These are phyloP conservation scores for Triplophysa rosa DNA, from an alignment of 2,113 vertebrate genomes.

Conservation along the genomic window DNA sequence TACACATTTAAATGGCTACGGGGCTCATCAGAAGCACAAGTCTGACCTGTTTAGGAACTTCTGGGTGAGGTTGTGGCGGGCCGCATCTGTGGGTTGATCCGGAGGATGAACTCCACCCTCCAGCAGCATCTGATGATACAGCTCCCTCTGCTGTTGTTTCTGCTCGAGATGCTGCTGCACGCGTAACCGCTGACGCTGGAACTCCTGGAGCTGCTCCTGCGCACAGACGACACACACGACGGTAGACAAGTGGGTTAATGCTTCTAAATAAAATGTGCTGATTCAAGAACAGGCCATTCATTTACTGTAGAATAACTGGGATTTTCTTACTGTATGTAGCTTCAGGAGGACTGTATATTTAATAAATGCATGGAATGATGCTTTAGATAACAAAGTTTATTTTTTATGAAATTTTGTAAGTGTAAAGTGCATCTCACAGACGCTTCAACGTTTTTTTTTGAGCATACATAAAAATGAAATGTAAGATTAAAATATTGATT, in stretches of 20 bases:
- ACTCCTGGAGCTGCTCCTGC: constrained; percentile 90
- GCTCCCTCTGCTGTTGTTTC: constrained; percentile 92
- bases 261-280: no score
- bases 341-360: no score
- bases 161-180: constrained; percentile 98
- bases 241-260: background rate
- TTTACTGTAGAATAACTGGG: no score
- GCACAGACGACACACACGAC: background rate
- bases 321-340: no score
- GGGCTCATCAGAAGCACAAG: background rate
- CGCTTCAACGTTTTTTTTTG: no score
- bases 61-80: constrained; percentile 91
- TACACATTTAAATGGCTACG: background rate
- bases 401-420: no score
- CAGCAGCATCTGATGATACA: constrained; percentile 96
- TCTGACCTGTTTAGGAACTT: constrained; percentile 92
- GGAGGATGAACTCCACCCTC: constrained; percentile 90
- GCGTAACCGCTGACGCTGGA: constrained; percentile 90
- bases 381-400: no score
- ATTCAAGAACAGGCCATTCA: no score
- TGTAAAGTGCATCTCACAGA: no score
- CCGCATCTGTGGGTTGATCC: constrained; percentile 78
- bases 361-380: no score
- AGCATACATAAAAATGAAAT: no score
- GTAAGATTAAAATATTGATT: no score